These are phyloP conservation scores for Montipora capitata DNA, from an alignment of 92 coral and sea anemone species.

Conservation along the genomic window DNA sequence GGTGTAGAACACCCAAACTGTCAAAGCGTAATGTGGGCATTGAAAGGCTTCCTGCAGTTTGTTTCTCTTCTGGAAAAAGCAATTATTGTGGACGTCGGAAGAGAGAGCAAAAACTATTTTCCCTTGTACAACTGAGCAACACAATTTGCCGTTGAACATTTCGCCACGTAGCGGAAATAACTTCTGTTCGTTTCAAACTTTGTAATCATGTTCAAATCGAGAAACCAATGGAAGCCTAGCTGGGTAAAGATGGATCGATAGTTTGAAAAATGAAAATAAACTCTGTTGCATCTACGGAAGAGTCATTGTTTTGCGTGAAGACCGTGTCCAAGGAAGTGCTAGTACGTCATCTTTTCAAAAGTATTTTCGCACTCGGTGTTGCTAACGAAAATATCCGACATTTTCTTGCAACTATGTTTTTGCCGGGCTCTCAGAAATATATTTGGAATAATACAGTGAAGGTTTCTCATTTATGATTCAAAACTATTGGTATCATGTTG, in stretches of 20 bases:
- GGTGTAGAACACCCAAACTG: constrained; percentile 21
- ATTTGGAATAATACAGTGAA: too few relatives aligned
- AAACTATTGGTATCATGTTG: background rate
- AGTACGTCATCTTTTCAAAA: too few relatives aligned
- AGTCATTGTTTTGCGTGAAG: background rate
- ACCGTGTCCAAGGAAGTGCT: background rate
- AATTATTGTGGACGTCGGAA: constrained; percentile 19
- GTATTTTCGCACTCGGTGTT: too few relatives aligned
- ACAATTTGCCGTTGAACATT: background rate
- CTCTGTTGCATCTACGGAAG: background rate
- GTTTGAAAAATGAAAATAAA: background rate
- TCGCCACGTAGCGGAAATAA: constrained; percentile 3
- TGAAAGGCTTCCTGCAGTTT: constrained; percentile 39
- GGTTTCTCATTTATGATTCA: background rate
- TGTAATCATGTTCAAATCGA: background rate
- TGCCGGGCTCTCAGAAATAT: background rate
- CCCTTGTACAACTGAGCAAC: background rate
- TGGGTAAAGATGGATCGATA: background rate
- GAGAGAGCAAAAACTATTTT: constrained; percentile 3
- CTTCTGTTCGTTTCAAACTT: background rate
- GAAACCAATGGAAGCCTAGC: constrained; percentile 5
- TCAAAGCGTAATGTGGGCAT: background rate
- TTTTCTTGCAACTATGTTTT: background rate
- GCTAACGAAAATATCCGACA: background rate
- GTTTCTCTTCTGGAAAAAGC: constrained; percentile 26